phyloP scores from a whole-genome alignment of 2,113 vertebrate species.

The Abramis brama region DNA sequence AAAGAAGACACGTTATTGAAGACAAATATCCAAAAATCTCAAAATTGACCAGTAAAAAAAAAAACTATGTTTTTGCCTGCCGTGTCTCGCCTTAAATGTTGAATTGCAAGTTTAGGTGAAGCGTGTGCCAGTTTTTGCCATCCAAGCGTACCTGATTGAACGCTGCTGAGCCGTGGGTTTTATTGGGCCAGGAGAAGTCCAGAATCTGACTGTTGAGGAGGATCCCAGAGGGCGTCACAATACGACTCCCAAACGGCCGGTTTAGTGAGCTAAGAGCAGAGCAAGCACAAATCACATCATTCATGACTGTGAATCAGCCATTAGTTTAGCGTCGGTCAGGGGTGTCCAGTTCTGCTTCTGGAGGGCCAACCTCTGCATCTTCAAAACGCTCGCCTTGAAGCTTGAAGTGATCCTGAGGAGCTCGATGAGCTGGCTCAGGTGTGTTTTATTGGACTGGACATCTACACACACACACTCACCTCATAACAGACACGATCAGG shows the following conservation, averaged over 20 bases:
- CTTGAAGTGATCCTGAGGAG: no score
- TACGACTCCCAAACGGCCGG: constrained; percentile 92
- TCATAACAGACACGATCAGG: constrained; percentile 91
- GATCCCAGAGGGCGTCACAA: constrained; percentile 91
- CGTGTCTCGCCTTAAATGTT: no score
- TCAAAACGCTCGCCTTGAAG: no score
- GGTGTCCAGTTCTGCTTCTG: not conserved
- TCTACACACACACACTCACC: constrained; percentile 69
- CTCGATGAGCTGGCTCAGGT: no score
- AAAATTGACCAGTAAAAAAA: no score
- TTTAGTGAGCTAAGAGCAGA: constrained; percentile 86
- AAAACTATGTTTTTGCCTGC: no score
- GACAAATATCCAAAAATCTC: no score
- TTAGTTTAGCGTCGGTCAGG: not conserved
- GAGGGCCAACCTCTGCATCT: no score
- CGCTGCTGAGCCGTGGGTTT: constrained; percentile 74
- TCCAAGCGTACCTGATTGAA: constrained; percentile 75
- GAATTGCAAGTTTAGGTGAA: not conserved
- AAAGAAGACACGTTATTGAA: no score
- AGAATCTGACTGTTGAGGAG: constrained; percentile 96
- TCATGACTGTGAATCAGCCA: not conserved
- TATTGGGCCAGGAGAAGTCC: constrained; percentile 94
- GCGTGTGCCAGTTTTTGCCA: not conserved
- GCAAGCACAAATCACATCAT: not conserved
- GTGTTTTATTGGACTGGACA: not conserved